A percentile compares a stretch with the other conserved stretches of the same genome.
Conservation (phyloP, 2,797 vertebrate species). For the Dermochelys coriacea region DNA sequence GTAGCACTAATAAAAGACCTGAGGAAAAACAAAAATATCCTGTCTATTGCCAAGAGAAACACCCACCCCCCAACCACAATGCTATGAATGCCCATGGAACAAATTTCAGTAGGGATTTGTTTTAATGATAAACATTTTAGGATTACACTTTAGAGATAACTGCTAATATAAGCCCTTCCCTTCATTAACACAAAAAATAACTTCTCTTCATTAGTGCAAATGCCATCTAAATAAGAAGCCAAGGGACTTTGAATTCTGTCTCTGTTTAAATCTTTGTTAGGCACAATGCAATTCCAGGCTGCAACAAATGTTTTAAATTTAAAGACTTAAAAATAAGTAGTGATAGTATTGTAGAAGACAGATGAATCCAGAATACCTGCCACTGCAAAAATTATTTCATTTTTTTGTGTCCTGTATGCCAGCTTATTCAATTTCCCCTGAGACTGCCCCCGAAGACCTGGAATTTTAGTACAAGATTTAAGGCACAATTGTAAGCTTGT, state of each 20-base stretch:
- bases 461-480: background rate
- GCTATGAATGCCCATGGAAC: background rate
- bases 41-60: background rate
- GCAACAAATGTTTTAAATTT: background rate
- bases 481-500: background rate
- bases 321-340: background rate
- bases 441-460: background rate
- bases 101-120: background rate
- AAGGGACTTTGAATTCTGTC: background rate
- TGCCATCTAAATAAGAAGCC: background rate
- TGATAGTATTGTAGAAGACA: background rate
- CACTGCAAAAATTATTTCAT: background rate
- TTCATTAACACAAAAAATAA: background rate
- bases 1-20: background rate
- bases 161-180: background rate
- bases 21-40: background rate
- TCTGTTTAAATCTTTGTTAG: background rate
- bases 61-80: background rate
- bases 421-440: background rate
- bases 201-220: background rate
- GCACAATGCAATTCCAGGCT: conserved; percentile 10
- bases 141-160: conserved; percentile 4
- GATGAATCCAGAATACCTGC: background rate
- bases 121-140: conserved; percentile 19
- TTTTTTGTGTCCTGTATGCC: background rate